A percentile compares a stretch with the other conserved stretches of the same genome.
These are phyloP conservation scores for Cephus runcator DNA, from an alignment of 2,888 invertebrate genomes.

Conservation along the genomic window DNA sequence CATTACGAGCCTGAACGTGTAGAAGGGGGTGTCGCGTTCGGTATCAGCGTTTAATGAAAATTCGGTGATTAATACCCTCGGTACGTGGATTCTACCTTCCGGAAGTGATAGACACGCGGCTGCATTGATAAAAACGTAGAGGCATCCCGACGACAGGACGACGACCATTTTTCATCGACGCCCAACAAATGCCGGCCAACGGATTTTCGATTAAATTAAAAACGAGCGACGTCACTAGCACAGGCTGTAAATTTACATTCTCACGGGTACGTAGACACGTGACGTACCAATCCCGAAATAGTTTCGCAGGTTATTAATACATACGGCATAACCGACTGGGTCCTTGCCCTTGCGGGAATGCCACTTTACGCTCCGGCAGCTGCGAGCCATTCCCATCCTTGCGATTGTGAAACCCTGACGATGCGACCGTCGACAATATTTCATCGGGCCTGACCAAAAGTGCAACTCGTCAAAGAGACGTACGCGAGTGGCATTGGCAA, in stretches of 20 bases:
- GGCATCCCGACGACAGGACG: background rate
- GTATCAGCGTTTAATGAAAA: constrained; percentile 12
- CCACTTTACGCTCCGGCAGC: background rate
- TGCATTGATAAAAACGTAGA: background rate
- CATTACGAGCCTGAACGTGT: background rate
- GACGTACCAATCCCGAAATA: background rate
- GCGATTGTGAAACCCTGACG: background rate
- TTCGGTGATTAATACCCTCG: constrained; percentile 9
- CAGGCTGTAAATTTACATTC: background rate
- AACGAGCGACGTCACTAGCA: background rate
- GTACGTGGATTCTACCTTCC: background rate
- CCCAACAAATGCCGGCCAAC: background rate
- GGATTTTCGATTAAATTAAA: background rate
- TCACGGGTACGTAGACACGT: background rate
- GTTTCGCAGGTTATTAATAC: background rate
- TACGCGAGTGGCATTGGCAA: constrained; percentile 8
- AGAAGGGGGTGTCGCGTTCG: background rate
- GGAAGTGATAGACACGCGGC: background rate
- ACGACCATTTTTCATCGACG: background rate
- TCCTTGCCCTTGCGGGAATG: background rate
- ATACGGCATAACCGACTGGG: background rate
- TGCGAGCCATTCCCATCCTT: background rate
- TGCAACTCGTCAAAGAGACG: constrained; percentile 8
- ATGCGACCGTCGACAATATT: constrained; percentile 1
- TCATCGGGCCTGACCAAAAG: constrained; percentile 17